A percentile compares a stretch with the other conserved stretches of the same genome.
phyloP scores from a whole-genome alignment of 2,888 invertebrate species.

The Drepana falcataria region DNA sequence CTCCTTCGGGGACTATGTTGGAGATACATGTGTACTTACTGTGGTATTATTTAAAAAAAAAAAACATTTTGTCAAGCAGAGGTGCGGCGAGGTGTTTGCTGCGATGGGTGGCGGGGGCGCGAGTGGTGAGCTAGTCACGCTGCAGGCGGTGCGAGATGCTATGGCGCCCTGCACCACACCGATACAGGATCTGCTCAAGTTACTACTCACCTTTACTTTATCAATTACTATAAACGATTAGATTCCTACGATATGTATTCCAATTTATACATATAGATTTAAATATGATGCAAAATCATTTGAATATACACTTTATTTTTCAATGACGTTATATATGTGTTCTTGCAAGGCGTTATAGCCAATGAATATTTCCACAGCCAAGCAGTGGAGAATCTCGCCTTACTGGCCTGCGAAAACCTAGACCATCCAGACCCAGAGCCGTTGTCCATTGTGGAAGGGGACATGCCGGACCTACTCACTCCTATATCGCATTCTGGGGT shows the following conservation, averaged over 20 bases:
- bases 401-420: constrained; percentile 63
- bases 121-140: constrained; percentile 48
- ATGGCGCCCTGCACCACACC: constrained; percentile 58
- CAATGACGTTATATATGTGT: not conserved
- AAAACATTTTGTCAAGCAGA: constrained; percentile 26
- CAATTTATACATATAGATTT: too few relatives aligned
- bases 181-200: constrained; percentile 68
- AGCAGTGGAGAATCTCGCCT: constrained; percentile 64
- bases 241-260: too few relatives aligned
- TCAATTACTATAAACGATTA: constrained; percentile 3
- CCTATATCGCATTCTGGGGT: constrained; percentile 71
- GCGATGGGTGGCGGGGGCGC: constrained; percentile 62
- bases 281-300: too few relatives aligned
- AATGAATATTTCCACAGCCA: constrained; percentile 38
- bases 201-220: constrained; percentile 7
- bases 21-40: too few relatives aligned
- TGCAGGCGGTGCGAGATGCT: constrained; percentile 68
- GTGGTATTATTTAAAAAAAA: not conserved
- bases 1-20: too few relatives aligned
- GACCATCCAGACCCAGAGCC: constrained; percentile 60
- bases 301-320: not conserved
- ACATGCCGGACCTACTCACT: constrained; percentile 64
- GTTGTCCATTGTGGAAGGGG: constrained; percentile 41
- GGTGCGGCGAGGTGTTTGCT: constrained; percentile 70
- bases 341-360: not conserved